phyloP scores from a whole-genome alignment of 2,888 invertebrate species.

The Nycteola revayana region DNA sequence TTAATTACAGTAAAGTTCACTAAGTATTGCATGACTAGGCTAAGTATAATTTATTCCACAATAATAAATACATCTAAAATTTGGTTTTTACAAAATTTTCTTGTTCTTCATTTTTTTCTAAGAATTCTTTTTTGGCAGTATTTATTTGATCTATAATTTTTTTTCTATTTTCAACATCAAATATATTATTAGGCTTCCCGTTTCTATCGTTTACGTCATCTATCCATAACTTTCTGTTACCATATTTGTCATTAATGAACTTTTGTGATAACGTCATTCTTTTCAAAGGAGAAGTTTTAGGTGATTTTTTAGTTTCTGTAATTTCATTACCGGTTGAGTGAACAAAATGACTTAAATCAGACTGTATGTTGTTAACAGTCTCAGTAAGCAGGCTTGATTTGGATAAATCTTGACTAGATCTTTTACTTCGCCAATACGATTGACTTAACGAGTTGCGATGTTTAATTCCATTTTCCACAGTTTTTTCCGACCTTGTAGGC shows the following conservation, averaged over 20 bases:
- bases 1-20: constrained; percentile 54
- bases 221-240: constrained; percentile 73
- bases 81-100: constrained; percentile 51
- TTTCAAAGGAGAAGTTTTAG: constrained; percentile 59
- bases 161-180: constrained; percentile 63
- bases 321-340: constrained; percentile 64
- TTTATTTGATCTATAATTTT: constrained; percentile 64
- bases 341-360: constrained; percentile 76
- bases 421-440: constrained; percentile 76
- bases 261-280: constrained; percentile 75
- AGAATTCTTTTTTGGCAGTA: constrained; percentile 56
- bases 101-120: constrained; percentile 54
- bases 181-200: constrained; percentile 49
- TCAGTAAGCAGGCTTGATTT: constrained; percentile 53
- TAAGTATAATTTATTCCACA: constrained; percentile 29
- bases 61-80: constrained; percentile 33
- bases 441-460: constrained; percentile 74
- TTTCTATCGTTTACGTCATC: constrained; percentile 63
- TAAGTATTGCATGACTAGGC: constrained; percentile 57
- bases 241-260: constrained; percentile 79
- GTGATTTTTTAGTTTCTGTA: constrained; percentile 60
- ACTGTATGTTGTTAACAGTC: constrained; percentile 62
- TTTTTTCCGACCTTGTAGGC: constrained; percentile 60
- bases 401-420: constrained; percentile 66
- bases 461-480: constrained; percentile 58